Base-by-base conservation (phyloP, 2,797 vertebrate species). In the Xenops minutus region DNA sequence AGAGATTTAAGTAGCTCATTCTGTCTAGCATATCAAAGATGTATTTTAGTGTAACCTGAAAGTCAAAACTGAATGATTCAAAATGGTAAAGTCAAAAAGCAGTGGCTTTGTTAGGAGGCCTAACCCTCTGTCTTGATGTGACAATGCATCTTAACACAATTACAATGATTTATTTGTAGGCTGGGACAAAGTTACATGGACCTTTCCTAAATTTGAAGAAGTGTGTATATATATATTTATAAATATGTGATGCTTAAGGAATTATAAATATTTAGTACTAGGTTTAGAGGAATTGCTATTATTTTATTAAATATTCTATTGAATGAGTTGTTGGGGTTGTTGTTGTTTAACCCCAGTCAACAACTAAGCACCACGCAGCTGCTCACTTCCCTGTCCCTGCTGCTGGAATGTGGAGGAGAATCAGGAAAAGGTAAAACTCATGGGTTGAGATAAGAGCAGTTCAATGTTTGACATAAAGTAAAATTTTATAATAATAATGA, bases 41-140 rank as follows among this genome's bases (percentile, higher is more conserved):
- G 90, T 52, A 88, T 96, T 92, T 96, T 92, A 85, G 52, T 88
- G 61, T 67, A 93, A 89, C 78, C 64, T 95, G 93, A 94, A 96
- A 94, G 95, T 96, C 93, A 96, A 95, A 95, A 89, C 93, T 89
- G 91, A 94, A 94, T 96, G 92, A 96, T 91, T 93, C 89, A 96
- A 91, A 95, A 87, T 13, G 30, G 63, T 91, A 88, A 96, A 95
- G 87, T 92, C 85, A 91, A 92, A 93, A 89, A 89, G 74, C 48
- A 66, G 37, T 1, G 11, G 85, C 64, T 88, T 91, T 96, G 13
- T 80, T 95, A 63, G 61, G 61, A 93, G 75, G 87, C 78, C 62
- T 91, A 94, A 80, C 91, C 43, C 91, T 93, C 75, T 3, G 8
- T 36, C 69, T 69, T 89, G 91, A 67, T 88, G 44, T 71, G 87